Evolutionary conservation across 2,888 invertebrate genomes (phyloP).

Genomic region (Ochropleura plecta): DNA sequence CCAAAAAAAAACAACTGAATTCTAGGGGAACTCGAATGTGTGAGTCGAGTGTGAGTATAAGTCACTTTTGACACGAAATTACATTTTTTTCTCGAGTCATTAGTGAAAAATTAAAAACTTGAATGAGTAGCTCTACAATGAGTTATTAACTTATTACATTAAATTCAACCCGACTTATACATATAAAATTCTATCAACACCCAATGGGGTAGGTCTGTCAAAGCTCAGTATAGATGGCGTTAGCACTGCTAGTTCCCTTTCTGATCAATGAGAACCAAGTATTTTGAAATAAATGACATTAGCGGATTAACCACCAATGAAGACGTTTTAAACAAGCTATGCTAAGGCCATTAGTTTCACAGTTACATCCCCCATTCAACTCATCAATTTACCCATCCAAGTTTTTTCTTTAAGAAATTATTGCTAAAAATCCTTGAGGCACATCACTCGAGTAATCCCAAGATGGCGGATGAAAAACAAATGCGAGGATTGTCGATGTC

Average conservation of each 20-base stretch:
- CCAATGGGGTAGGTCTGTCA: neutral
- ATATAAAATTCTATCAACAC: conserved; percentile 50
- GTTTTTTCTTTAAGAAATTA: conserved; percentile 44
- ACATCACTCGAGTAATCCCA: conserved; percentile 47
- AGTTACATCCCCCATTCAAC: conserved; percentile 18
- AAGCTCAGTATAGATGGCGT: neutral
- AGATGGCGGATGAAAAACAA: conserved; percentile 51
- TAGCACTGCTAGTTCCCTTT: neutral
- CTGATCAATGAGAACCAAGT: neutral
- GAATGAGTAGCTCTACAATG: conserved; percentile 37
- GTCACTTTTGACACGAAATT: conserved; percentile 13
- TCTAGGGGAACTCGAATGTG: conserved; percentile 41
- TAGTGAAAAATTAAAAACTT: conserved; percentile 39
- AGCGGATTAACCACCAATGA: neutral
- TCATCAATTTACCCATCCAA: conserved; percentile 38
- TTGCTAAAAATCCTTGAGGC: conserved; percentile 44
- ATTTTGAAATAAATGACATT: conserved; percentile 5
- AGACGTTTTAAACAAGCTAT: neutral
- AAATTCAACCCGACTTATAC: conserved; percentile 55
- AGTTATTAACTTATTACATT: conserved; percentile 39
- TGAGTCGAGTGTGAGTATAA: conserved; percentile 25
- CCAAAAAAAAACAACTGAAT: conserved; percentile 45
- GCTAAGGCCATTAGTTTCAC: neutral
- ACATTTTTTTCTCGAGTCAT: neutral
- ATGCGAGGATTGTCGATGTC: conserved; percentile 68